Base-by-base conservation (phyloP, 2,797 vertebrate genomes). In the Masticophis lateralis region DNA sequence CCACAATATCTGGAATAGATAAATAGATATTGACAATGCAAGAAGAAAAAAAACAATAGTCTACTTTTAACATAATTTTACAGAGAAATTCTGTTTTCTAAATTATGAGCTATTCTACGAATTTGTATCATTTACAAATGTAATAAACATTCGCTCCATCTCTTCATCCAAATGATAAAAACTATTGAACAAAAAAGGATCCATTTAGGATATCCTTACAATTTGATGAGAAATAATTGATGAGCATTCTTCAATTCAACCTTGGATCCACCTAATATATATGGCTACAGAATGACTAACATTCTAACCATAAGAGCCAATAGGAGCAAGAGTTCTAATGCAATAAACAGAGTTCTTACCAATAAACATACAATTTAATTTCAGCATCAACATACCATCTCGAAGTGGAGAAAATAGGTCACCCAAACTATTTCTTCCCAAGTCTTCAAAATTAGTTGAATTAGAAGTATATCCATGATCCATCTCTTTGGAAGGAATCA, bases 361-460 rank as follows among this genome's bases (percentile, higher is more conserved):
- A 90, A 1, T 32, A 88, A 53, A 47, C 47, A 1, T 56, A 87
- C 11, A 47, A 4, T 59, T 13, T 43, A 25, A 69, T 79, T 90
- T 87, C 28, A 90, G 13, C 11, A 13, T 92, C 47, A 92, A 95
- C 98, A 97, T 97, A 99, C 98, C 98, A 25, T 98, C 98, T 97
- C 98, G 96, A 89, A 99, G 60, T 51, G 99, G 99, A 96, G 99
- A 99, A 97, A 99, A 99, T 90, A 99, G 93, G 94, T 99, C 99
- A 88, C 98, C 97, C 96, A 99, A 97, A 96, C 99, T 99, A 97
- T 96, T 98, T 91, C 98, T 98, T 90, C 98, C 97, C 32, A 98
- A 96, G 32, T 96, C 97, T 95, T 97, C 98, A 93, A 98, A 96
- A 96, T 96, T 98, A 89, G 97, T 98, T 90, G 96, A 86, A 63